phyloP scores from a whole-genome alignment of 2,797 vertebrate species.

The Bradypodion ventrale region DNA sequence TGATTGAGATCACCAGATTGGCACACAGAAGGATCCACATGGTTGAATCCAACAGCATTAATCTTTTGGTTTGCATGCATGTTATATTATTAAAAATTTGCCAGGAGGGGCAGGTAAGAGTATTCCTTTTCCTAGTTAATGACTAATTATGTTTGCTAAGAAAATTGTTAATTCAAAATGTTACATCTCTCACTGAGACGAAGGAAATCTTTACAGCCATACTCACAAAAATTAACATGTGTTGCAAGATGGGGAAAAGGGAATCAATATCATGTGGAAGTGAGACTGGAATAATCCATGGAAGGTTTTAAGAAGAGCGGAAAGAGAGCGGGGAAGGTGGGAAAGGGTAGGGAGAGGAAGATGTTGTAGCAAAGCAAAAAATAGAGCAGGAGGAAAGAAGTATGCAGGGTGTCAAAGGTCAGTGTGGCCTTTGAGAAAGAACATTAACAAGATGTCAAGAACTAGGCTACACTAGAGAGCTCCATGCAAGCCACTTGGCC shows the following conservation, averaged over 20 bases:
- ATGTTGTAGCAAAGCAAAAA: not conserved
- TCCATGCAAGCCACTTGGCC: too few species aligned
- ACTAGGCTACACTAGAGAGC: too few species aligned
- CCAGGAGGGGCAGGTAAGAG: not conserved
- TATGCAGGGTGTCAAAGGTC: not conserved
- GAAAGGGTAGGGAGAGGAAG: too few species aligned
- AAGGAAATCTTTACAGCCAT: not conserved
- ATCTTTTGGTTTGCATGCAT: not conserved
- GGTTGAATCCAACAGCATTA: not conserved
- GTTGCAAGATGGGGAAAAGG: not conserved
- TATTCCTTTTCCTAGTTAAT: not conserved
- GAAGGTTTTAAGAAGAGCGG: not conserved
- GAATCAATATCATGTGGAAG: not conserved
- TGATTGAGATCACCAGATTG: not conserved
- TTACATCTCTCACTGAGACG: not conserved
- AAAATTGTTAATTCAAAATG: not conserved
- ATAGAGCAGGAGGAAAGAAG: not conserved
- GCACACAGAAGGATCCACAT: not conserved
- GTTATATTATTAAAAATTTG: not conserved
- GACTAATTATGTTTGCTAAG: not conserved
- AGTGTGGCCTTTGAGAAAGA: not conserved
- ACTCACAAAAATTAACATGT: conserved; percentile 6
- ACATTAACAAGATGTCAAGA: too few species aligned
- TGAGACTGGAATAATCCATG: not conserved
- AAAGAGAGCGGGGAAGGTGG: not conserved